A percentile compares a stretch with the other conserved stretches of the same genome.
These are phyloP conservation scores for Enhydra lutris DNA, from an alignment of 2,113 vertebrate species.

Conservation along the genomic window DNA sequence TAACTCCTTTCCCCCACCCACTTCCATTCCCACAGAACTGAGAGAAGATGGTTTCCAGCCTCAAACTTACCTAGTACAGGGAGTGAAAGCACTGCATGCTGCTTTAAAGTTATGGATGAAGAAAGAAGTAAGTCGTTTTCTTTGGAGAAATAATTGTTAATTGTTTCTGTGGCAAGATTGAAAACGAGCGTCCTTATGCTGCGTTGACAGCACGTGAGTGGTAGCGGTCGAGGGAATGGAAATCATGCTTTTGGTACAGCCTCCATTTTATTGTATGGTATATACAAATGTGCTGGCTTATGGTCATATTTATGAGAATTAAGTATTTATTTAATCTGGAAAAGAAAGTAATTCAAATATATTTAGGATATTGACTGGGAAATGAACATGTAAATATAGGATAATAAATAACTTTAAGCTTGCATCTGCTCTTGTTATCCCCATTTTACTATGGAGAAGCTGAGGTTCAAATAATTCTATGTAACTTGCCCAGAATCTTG, in stretches of 20 bases:
- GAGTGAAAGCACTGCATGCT: slow-evolving; percentile 95
- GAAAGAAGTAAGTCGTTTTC: slow-evolving; percentile 89
- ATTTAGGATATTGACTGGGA: background rate
- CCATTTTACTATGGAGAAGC: background rate
- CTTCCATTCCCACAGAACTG: slow-evolving; percentile 85
- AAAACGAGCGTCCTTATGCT: background rate
- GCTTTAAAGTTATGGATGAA: slow-evolving; percentile 97
- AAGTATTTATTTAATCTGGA: background rate
- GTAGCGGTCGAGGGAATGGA: background rate
- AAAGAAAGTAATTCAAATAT: background rate
- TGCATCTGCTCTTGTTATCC: background rate
- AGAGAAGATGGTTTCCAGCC: slow-evolving; percentile 95
- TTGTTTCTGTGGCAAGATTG: background rate
- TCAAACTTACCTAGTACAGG: slow-evolving; percentile 91
- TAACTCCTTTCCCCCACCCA: slow-evolving; percentile 24
- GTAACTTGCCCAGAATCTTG: background rate
- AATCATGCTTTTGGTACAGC: background rate
- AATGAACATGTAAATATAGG: background rate
- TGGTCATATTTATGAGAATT: background rate
- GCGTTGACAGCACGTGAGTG: background rate
- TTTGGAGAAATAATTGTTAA: slow-evolving; percentile 21
- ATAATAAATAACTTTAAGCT: background rate
- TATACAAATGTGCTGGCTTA: background rate
- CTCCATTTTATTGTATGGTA: background rate
- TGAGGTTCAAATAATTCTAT: background rate